Conservation (phyloP, 2,888 invertebrate species). For the Bugula neritina region DNA sequence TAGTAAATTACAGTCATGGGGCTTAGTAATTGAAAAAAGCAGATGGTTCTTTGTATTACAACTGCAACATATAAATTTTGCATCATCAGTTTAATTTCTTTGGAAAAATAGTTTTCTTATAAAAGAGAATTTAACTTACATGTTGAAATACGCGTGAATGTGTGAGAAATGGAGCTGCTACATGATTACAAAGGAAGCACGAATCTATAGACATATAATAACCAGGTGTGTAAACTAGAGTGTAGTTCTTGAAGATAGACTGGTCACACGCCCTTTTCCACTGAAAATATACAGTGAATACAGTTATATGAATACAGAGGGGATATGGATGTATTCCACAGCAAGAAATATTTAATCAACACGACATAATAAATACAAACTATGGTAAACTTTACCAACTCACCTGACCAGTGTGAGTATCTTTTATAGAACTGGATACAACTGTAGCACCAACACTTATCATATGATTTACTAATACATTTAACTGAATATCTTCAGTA, state of each 20-base stretch:
- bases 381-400: no score
- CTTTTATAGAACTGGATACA: slow-evolving; percentile 11
- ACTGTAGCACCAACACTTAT: background rate
- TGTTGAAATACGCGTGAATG: background rate
- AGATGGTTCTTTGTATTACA: no score
- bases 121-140: background rate
- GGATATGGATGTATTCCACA: no score
- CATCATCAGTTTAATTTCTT: no score
- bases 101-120: no score
- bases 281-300: slow-evolving; percentile 6
- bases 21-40: no score
- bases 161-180: slow-evolving; percentile 7
- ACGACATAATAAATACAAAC: no score
- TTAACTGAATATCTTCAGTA: background rate
- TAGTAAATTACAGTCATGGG: no score
- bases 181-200: background rate
- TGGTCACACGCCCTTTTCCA: background rate
- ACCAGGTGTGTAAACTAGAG: background rate
- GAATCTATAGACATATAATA: slow-evolving; percentile 4
- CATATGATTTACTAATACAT: background rate
- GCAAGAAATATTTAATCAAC: no score
- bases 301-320: no score
- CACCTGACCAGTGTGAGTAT: background rate
- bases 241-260: background rate
- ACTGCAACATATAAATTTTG: no score